phyloP scores from a whole-genome alignment of 1,140 invertebrate species.

The Diorhabda elongata region DNA sequence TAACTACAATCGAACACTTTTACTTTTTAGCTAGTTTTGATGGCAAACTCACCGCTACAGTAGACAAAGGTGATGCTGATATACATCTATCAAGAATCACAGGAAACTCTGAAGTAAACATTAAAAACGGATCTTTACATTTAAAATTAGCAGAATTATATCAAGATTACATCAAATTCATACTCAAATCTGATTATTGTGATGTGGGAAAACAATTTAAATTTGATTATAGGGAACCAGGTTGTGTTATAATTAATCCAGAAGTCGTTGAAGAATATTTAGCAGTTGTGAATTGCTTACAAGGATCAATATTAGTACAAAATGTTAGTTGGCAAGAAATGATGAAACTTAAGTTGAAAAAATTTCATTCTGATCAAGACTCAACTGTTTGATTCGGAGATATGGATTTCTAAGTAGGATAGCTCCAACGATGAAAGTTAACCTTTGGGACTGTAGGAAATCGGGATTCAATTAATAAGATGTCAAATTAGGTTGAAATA shows the following conservation, averaged over 20 bases:
- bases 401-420: too few species aligned
- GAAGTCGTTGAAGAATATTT: slow-evolving; percentile 11
- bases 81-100: slow-evolving; percentile 32
- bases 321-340: slow-evolving; percentile 31
- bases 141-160: slow-evolving; percentile 33
- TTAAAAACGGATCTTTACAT: slow-evolving; percentile 23
- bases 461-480: background rate
- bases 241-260: background rate
- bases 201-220: slow-evolving; percentile 20
- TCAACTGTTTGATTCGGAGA: background rate
- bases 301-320: slow-evolving; percentile 24
- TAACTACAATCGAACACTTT: background rate
- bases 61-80: slow-evolving; percentile 31
- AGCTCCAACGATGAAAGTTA: too few species aligned
- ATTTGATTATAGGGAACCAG: slow-evolving; percentile 15
- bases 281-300: slow-evolving; percentile 23
- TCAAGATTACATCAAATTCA: slow-evolving; percentile 25
- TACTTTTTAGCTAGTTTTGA: slow-evolving; percentile 34
- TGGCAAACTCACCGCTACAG: slow-evolving; percentile 24
- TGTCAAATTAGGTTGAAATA: background rate
- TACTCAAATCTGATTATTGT: slow-evolving; percentile 23
- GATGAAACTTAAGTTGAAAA: slow-evolving; percentile 29
- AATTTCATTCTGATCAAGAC: slow-evolving; percentile 1
- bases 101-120: slow-evolving; percentile 26
- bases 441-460: too few species aligned